These are phyloP conservation scores for Nephrotoma appendiculata DNA, from an alignment of 2,888 invertebrate genomes.

Conservation along the genomic window DNA sequence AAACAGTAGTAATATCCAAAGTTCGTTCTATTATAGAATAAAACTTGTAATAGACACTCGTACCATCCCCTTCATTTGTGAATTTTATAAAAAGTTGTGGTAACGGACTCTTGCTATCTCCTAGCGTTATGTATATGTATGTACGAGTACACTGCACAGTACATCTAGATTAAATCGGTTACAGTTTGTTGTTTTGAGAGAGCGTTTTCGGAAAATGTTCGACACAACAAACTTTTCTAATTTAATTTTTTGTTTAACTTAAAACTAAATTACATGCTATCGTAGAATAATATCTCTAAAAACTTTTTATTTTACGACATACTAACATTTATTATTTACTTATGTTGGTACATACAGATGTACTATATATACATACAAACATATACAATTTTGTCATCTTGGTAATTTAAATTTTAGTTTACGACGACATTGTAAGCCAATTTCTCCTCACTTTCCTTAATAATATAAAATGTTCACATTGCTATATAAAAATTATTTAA, in stretches of 20 bases:
- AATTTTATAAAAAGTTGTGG: too few relatives aligned
- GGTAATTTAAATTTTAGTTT: not conserved
- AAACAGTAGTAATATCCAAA: not conserved
- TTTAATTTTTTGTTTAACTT: not conserved
- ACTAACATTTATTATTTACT: not conserved
- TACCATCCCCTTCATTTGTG: not conserved
- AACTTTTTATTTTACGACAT: not conserved
- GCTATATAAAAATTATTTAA: not conserved
- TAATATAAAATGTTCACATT: not conserved
- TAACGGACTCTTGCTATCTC: too few relatives aligned
- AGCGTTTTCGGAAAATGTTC: not conserved
- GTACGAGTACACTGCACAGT: not conserved
- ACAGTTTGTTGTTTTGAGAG: too few relatives aligned
- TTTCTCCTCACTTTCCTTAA: not conserved
- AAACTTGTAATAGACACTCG: not conserved
- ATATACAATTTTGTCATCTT: not conserved
- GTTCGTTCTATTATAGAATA: not conserved
- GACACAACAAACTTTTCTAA: not conserved
- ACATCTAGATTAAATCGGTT: not conserved
- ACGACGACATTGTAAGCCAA: not conserved
- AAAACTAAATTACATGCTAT: not conserved
- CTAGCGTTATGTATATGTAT: too few relatives aligned
- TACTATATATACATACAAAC: not conserved
- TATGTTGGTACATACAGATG: not conserved
- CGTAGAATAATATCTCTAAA: not conserved